Percentiles rank a stretch among this genome's conserved stretches.
These are phyloP conservation scores for Prolemur simus DNA, from an alignment of 2,113 vertebrate genomes.

Conservation along the genomic window DNA sequence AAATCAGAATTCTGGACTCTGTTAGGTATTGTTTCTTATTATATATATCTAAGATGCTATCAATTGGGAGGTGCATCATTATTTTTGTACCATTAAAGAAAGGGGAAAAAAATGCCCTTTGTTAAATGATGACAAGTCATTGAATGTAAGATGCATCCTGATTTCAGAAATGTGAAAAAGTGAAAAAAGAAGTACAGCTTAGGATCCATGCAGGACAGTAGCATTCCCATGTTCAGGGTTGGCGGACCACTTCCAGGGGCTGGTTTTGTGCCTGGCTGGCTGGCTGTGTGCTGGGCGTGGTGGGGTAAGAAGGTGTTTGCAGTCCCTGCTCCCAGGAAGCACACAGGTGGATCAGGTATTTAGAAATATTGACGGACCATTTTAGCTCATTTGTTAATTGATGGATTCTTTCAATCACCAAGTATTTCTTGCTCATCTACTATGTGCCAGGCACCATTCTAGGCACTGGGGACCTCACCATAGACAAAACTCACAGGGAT, in stretches of 20 bases:
- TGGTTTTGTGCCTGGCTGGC: not conserved
- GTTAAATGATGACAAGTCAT: not conserved
- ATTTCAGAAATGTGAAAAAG: not conserved
- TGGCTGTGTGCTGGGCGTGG: not conserved
- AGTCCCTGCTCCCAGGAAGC: not conserved
- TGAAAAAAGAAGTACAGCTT: no score
- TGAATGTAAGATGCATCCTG: not conserved
- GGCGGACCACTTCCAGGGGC: fast-evolving
- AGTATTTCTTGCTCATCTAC: not conserved
- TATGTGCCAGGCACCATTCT: not conserved
- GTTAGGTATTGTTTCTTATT: not conserved
- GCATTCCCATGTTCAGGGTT: fast-evolving
- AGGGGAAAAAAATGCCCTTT: not conserved
- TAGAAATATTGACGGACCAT: not conserved
- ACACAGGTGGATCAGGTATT: not conserved
- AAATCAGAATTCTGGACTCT: not conserved
- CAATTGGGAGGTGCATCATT: fast-evolving
- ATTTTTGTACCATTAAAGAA: not conserved
- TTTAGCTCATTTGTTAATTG: not conserved
- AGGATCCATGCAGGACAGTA: fast-evolving
- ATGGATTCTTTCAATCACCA: not conserved
- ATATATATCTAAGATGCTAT: not conserved
- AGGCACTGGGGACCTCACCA: fast-evolving
- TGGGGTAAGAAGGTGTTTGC: fast-evolving
- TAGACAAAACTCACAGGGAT: not conserved